Evolutionary conservation across 2,797 vertebrate species (phyloP), one percentile per base, ranked within the genome.

Genomic region (Amphiprion clarkii): DNA sequence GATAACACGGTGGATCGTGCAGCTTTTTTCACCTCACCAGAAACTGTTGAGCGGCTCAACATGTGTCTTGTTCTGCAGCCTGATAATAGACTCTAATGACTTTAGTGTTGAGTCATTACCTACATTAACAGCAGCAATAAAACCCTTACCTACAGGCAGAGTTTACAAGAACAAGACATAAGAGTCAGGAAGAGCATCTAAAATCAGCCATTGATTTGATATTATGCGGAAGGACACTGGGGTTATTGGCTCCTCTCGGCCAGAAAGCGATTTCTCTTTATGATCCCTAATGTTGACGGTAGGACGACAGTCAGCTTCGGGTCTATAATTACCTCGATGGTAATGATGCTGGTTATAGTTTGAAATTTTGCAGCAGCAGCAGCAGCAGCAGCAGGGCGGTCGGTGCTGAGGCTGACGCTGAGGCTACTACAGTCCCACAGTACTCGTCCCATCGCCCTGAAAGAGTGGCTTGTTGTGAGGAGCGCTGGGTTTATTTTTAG

Each of bases 401-500:
- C 42, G 1, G 25, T 42, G 23, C 31, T 25, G 74, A 14, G 4
- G 25, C 14, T 6, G 74, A 14, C 4, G 25, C 14, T 6, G 57
- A 68, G 58, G 68, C 46, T 21, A 0, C 23, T 61, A 4, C 16
- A 0, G 19, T 7, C 58, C 68, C 39, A 33, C 56, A 63, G 71
- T 64, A 19, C 4, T 54, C 12, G 48, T 79, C 74, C 60, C 71
- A 12, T 76, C 77, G 33, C 74, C 77, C 67, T 78, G 65, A 55
- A 67, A 84, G 78, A 33, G 40, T 82, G 71, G 66, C 78, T 79
- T 68, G 68, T 80, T 72, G 78, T 74, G 48, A 79, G 77, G 82
- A 75, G 79, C 58, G 71, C 63, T 0, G 33, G 25, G 67, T 87
- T 83, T 92, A 89, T 93, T 88, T 91, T 89, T 88, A 88, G 79